phyloP scores from a whole-genome alignment of 2,797 vertebrate species.

The Clarias fuscus region DNA sequence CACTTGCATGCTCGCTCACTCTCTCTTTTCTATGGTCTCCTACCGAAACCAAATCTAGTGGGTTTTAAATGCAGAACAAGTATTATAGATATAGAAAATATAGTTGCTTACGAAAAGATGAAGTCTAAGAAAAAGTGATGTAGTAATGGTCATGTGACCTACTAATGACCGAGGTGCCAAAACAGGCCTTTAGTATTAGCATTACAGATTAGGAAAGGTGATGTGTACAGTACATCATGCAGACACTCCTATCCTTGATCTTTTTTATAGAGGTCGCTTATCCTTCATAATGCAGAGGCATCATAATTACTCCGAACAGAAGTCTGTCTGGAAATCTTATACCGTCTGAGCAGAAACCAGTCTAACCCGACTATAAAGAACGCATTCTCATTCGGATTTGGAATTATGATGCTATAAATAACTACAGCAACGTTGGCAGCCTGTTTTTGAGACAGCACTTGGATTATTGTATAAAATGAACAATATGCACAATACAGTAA shows the following conservation, averaged over 20 bases:
- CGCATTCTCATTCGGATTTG: not conserved
- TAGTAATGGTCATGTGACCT: not conserved
- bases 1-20: too few species aligned
- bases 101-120: not conserved
- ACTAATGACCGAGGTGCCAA: not conserved
- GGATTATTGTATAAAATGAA: not conserved
- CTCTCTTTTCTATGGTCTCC: too few species aligned
- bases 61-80: too few species aligned
- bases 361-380: not conserved
- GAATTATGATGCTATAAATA: not conserved
- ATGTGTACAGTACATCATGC: not conserved
- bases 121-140: not conserved
- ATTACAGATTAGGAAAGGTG: not conserved
- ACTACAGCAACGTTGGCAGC: not conserved
- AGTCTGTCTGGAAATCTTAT: not conserved
- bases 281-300: not conserved
- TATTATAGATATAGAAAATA: not conserved
- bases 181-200: not conserved
- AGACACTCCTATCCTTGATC: not conserved
- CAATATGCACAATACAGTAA: not conserved
- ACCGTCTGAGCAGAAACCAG: not conserved
- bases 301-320: not conserved
- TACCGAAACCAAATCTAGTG: too few species aligned
- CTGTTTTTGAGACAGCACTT: not conserved
- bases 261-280: not conserved